Evolutionary conservation across 1,140 invertebrate species (phyloP).

Genomic region (Sitobion miscanthi): DNA sequence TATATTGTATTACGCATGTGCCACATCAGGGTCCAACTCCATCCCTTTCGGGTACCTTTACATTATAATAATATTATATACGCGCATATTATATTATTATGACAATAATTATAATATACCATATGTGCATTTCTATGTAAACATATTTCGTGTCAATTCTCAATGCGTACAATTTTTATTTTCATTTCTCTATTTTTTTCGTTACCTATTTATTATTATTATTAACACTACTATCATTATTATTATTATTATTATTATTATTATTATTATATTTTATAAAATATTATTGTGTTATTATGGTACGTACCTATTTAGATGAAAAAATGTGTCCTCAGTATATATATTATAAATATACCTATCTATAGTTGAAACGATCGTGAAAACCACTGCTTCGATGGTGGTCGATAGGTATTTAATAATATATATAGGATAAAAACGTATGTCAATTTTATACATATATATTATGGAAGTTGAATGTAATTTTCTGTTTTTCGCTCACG

Average conservation of each 20-base stretch:
- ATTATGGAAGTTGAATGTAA: conserved; percentile 40
- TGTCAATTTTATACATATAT: conserved; percentile 49
- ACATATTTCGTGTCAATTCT: conserved; percentile 52
- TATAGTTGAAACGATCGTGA: background rate
- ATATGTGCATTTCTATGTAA: conserved; percentile 12
- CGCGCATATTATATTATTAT: background rate
- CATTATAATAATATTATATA: conserved; percentile 5
- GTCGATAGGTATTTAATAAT: background rate
- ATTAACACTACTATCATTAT: background rate
- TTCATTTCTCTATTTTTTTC: background rate
- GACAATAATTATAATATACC: background rate
- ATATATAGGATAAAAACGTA: background rate
- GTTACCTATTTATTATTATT: conserved; percentile 39
- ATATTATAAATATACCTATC: background rate
- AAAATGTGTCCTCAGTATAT: conserved; percentile 1
- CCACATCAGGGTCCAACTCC: conserved; percentile 48
- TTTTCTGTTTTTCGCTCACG: conserved; percentile 49
- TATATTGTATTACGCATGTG: conserved; percentile 6
- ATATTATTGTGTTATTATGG: conserved; percentile 32
- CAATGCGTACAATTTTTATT: conserved; percentile 44
- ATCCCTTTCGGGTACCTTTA: conserved; percentile 19
- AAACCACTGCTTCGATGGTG: background rate
- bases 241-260: background rate
- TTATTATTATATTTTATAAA: conserved; percentile 27
- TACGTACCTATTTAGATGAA: conserved; percentile 1